Conservation (phyloP, 2,888 invertebrate genomes). For the Sclerodermus sp. region DNA sequence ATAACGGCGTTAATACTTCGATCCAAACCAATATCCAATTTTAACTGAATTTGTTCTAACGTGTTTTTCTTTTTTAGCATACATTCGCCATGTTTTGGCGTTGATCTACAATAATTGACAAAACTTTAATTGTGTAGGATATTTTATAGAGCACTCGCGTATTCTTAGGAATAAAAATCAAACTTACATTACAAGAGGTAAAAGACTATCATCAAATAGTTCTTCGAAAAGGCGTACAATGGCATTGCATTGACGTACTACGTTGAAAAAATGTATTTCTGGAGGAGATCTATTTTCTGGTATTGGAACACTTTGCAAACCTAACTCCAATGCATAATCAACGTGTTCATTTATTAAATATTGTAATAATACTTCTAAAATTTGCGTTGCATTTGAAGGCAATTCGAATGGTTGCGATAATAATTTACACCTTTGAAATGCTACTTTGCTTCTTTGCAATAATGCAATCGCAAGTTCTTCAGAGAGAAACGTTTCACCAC, state of each 20-base stretch:
- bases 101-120: slow-evolving; percentile 64
- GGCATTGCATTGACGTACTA: slow-evolving; percentile 89
- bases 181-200: slow-evolving; percentile 85
- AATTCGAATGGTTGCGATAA: slow-evolving; percentile 79
- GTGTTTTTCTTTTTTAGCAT: slow-evolving; percentile 82
- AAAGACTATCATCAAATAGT: slow-evolving; percentile 84
- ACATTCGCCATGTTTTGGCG: slow-evolving; percentile 86
- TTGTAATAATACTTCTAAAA: slow-evolving; percentile 83
- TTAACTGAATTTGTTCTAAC: slow-evolving; percentile 86
- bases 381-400: slow-evolving; percentile 74
- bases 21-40: slow-evolving; percentile 86
- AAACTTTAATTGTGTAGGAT: too few relatives aligned
- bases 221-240: slow-evolving; percentile 92
- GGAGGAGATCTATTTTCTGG: slow-evolving; percentile 85
- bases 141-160: too few relatives aligned
- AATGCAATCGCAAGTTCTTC: slow-evolving; percentile 91
- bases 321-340: slow-evolving; percentile 94
- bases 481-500: slow-evolving; percentile 94
- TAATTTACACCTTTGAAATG: slow-evolving; percentile 84
- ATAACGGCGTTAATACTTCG: slow-evolving; percentile 84
- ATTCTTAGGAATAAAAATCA: too few relatives aligned
- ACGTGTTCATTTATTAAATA: slow-evolving; percentile 89
- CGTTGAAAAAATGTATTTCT: slow-evolving; percentile 90
- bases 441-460: slow-evolving; percentile 86
- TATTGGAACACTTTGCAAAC: slow-evolving; percentile 84